Conservation (phyloP, 2,797 vertebrate genomes). For the Gallinago nigripennis region DNA sequence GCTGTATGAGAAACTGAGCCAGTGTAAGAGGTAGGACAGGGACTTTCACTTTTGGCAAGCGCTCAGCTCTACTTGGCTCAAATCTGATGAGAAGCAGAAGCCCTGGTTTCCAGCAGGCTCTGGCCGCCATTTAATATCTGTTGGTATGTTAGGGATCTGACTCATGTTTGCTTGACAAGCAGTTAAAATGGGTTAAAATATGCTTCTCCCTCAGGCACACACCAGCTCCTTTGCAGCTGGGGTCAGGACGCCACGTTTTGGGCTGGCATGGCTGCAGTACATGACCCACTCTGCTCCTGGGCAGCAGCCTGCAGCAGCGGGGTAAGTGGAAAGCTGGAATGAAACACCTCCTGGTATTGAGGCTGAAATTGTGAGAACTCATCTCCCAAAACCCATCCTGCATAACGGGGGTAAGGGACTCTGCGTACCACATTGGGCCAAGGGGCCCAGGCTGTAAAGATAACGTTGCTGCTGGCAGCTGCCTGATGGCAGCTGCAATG, state of each 20-base stretch:
- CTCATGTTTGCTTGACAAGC: conserved; percentile 25
- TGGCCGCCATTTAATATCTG: conserved; percentile 33
- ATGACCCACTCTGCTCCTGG: background rate
- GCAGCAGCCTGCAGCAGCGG: background rate
- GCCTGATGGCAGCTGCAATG: background rate
- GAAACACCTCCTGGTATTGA: background rate
- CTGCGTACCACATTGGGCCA: accelerated
- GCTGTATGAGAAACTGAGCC: background rate
- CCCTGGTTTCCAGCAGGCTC: background rate
- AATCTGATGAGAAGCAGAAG: conserved; percentile 5
- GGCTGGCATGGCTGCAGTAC: background rate
- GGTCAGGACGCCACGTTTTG: background rate
- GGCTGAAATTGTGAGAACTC: background rate
- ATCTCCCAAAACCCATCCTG: background rate
- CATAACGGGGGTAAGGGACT: accelerated
- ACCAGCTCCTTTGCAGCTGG: background rate
- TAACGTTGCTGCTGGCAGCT: background rate
- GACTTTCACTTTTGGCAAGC: conserved; percentile 1
- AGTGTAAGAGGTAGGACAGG: background rate
- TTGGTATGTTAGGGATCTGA: conserved; percentile 38
- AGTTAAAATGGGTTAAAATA: conserved; percentile 31
- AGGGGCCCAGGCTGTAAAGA: background rate
- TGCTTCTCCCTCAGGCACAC: conserved; percentile 22
- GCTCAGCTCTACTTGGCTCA: background rate
- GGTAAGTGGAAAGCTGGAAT: background rate